Evolutionary conservation across 1,140 invertebrate species (phyloP), one percentile per base, ranked within the genome.

Genomic region (Uloborus diversus): DNA sequence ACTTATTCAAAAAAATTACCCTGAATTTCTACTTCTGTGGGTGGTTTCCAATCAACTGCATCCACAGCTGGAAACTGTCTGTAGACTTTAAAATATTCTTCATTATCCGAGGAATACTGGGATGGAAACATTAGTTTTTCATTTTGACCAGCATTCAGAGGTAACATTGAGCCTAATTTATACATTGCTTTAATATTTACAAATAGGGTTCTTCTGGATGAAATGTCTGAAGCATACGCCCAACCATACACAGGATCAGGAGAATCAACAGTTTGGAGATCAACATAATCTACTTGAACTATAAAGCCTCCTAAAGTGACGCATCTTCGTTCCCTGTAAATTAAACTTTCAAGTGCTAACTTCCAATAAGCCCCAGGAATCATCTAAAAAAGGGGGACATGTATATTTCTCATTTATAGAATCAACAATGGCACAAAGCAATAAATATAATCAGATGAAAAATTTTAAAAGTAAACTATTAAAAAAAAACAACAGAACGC

Each of bases 311-410:
- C 76, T 11, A 79, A 17, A 25, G 76, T 68, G 14, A 79, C 64
- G 27, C 64, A 61, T 0, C 64, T 53, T 4, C 64, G 64, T 51
- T 79, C 76, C 47, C 23, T 17, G 27, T 59, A 27, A 33, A 59
- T 61, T 28, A 79, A 51, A 28, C 37, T 79, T 13, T 79, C 65
- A 4, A 79, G 27, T 25, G 64, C 37, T 25, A 37, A 30, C 25
- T 57, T 69, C 76, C 76, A 79, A 27, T 68, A 68, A 25, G 76
- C 76, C 20, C 76, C 76, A 42, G 76, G 76, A n/a, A 79, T 69
- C 76, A 79, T 79, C 76, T 79, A 33, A 47, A 47, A 61, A 9
- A 61, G 25, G n/a, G n/a, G n/a, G n/a, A n/a, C n/a, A n/a, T n/a
- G n/a, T n/a, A n/a, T n/a, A n/a, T n/a, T n/a, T n/a, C n/a, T n/a